phyloP scores from a whole-genome alignment of 2,113 vertebrate species.

The Toxotes chatareus region DNA sequence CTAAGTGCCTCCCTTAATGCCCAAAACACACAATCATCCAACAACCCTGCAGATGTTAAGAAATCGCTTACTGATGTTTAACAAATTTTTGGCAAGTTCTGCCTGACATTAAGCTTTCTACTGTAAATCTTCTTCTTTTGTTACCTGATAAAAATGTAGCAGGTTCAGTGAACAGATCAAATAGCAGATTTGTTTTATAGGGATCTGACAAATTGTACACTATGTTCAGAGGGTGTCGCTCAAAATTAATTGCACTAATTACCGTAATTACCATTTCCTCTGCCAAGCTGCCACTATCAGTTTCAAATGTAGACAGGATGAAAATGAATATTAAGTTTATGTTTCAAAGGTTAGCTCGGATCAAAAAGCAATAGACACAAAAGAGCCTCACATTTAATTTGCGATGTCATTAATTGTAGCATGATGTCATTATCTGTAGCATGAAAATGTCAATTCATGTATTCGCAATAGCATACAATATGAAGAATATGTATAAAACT shows the following conservation, averaged over 20 bases:
- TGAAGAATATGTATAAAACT: background rate
- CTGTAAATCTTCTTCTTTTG: conserved; percentile 43
- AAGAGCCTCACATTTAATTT: conserved; percentile 28
- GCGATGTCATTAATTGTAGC: background rate
- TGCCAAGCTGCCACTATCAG: conserved; percentile 44
- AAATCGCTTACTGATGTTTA: conserved; percentile 4
- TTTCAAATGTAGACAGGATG: conserved; percentile 38
- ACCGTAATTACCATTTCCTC: conserved; percentile 49
- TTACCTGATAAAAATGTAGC: conserved; percentile 31
- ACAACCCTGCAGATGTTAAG: conserved; percentile 15
- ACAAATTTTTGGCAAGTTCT: conserved; percentile 10
- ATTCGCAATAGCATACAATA: too few relatives aligned
- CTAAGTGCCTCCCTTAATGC: background rate
- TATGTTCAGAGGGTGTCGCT: conserved; percentile 22
- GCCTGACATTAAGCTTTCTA: conserved; percentile 23
- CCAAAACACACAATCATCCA: conserved; percentile 9
- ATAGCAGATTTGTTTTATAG: conserved; percentile 43
- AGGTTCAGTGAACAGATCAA: conserved; percentile 50
- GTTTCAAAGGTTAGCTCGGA: conserved; percentile 42
- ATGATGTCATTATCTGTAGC: background rate
- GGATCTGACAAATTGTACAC: conserved; percentile 24
- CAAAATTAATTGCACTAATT: conserved; percentile 63
- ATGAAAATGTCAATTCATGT: too few relatives aligned
- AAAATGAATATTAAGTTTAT: conserved; percentile 51
- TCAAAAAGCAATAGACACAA: conserved; percentile 7